A percentile compares a stretch with the other conserved stretches of the same genome.
phyloP scores from a whole-genome alignment of 1,140 invertebrate genomes.

The Hylyphantes graminicola region DNA sequence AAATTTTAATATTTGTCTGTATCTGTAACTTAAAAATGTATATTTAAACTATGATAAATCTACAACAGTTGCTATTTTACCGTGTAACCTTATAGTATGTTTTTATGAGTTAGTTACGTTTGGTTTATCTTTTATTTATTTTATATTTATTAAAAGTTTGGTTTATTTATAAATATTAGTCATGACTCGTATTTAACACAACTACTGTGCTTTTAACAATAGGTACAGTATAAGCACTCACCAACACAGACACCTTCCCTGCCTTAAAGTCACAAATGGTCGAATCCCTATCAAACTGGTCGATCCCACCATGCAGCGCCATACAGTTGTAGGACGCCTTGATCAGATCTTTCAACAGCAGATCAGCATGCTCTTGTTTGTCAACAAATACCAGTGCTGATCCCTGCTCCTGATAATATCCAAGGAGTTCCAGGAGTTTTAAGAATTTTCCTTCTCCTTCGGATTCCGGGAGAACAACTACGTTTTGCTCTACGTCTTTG shows the following conservation, averaged over 20 bases:
- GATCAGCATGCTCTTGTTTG: slow-evolving; percentile 98
- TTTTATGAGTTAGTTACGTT: no score
- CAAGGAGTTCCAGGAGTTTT: slow-evolving; percentile 95
- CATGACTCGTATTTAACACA: no score
- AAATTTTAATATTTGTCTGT: no score
- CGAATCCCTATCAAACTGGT: slow-evolving; percentile 98
- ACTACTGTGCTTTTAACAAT: no score
- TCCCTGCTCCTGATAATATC: slow-evolving; percentile 92
- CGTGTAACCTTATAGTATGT: no score
- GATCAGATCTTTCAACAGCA: slow-evolving; percentile 94
- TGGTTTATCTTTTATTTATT: no score
- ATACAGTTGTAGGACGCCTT: slow-evolving; percentile 95
- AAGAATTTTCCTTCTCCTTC: slow-evolving; percentile 98
- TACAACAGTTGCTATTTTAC: no score
- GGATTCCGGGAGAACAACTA: slow-evolving; percentile 75
- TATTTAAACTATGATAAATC: no score
- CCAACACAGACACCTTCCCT: slow-evolving; percentile 79
- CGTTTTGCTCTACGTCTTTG: slow-evolving; percentile 97
- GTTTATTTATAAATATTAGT: no score
- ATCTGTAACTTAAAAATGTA: no score
- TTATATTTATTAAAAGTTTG: no score
- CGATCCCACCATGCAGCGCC: slow-evolving; percentile 98
- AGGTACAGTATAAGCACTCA: no score
- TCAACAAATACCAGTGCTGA: slow-evolving; percentile 98
- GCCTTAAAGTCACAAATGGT: slow-evolving; percentile 98